phyloP scores from a whole-genome alignment of 2,113 vertebrate species.

The Cettia cetti region DNA sequence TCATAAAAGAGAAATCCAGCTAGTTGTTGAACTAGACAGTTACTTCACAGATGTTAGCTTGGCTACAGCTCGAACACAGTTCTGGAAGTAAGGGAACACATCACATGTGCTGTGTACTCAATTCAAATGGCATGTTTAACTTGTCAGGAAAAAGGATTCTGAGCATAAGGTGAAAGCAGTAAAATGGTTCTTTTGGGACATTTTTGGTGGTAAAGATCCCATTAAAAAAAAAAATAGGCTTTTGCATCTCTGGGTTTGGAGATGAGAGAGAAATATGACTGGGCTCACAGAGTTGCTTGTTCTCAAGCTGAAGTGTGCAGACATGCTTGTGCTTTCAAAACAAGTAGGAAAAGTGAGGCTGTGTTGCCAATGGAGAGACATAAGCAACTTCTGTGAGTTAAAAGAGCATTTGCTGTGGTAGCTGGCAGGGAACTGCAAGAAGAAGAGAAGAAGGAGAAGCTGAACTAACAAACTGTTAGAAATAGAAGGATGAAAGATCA shows the following conservation, averaged over 20 bases:
- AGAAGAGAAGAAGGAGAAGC: not conserved
- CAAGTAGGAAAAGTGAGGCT: not conserved
- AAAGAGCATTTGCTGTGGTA: not conserved
- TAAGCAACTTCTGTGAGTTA: not conserved
- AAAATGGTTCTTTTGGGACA: not conserved
- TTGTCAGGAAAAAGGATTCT: not conserved
- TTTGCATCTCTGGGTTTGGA: not conserved
- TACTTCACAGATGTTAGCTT: constrained; percentile 5
- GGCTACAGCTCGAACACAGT: not conserved
- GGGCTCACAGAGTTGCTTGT: not conserved
- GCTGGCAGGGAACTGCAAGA: not conserved
- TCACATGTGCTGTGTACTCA: not conserved
- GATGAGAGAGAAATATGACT: not conserved
- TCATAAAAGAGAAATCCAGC: not conserved
- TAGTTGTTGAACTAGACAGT: not conserved
- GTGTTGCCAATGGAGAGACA: not conserved
- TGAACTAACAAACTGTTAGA: not conserved
- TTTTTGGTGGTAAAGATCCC: not conserved
- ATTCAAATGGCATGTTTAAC: not conserved
- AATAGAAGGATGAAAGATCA: not conserved
- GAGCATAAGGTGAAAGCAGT: not conserved
- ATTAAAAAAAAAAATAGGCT: not conserved
- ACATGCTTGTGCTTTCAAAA: not conserved
- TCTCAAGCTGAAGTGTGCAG: not conserved
- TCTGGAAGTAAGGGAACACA: not conserved